phyloP scores from a whole-genome alignment of 2,888 invertebrate species.

The Thumatha senex region DNA sequence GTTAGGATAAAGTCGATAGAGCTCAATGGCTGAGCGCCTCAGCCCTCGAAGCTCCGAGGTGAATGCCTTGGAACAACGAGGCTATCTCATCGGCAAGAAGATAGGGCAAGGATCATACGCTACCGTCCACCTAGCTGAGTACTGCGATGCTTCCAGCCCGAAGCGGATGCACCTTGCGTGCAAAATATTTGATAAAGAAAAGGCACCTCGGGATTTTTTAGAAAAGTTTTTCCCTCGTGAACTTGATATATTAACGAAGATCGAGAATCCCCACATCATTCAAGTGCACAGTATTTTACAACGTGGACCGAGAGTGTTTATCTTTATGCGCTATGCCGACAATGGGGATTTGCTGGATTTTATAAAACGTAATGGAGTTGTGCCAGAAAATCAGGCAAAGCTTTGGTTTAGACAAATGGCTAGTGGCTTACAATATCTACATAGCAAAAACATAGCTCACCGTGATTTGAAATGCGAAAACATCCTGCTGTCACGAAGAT shows the following conservation, averaged over 20 bases:
- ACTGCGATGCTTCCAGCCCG: slow-evolving; percentile 87
- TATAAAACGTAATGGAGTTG: slow-evolving; percentile 89
- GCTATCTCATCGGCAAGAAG: slow-evolving; percentile 92
- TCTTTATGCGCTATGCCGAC: slow-evolving; percentile 96
- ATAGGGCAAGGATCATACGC: slow-evolving; percentile 97
- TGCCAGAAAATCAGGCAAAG: slow-evolving; percentile 90
- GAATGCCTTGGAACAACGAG: slow-evolving; percentile 92
- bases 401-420: slow-evolving; percentile 95
- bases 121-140: slow-evolving; percentile 93
- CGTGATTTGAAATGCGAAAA: slow-evolving; percentile 98
- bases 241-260: slow-evolving; percentile 93
- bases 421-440: slow-evolving; percentile 92
- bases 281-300: slow-evolving; percentile 94
- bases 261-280: slow-evolving; percentile 95
- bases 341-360: slow-evolving; percentile 95
- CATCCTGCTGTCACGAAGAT: slow-evolving; percentile 90
- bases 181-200: slow-evolving; percentile 95
- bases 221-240: slow-evolving; percentile 97
- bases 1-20: slow-evolving; percentile 80
- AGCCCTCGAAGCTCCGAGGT: slow-evolving; percentile 92
- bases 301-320: slow-evolving; percentile 92
- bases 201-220: slow-evolving; percentile 94
- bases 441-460: slow-evolving; percentile 93
- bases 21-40: slow-evolving; percentile 88
- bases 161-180: slow-evolving; percentile 91